These are phyloP conservation scores for Lethrus apterus DNA, from an alignment of 1,140 invertebrate genomes.

Conservation along the genomic window DNA sequence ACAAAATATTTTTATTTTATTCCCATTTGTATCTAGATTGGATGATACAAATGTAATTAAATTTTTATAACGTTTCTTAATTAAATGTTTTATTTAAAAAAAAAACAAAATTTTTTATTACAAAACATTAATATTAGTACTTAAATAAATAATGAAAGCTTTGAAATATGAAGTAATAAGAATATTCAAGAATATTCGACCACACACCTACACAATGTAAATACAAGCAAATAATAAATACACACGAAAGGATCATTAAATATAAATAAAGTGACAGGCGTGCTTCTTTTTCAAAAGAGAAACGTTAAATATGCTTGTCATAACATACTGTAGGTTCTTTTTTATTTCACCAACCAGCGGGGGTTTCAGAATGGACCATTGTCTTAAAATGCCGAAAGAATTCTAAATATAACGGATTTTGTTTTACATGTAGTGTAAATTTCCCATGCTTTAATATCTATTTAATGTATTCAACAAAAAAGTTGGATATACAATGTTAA, in stretches of 20 bases:
- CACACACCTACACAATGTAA: background rate
- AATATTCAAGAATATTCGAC: slow-evolving; percentile 10
- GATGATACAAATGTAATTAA: no score
- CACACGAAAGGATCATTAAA: background rate
- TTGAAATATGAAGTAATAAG: no score
- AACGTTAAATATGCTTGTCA: background rate
- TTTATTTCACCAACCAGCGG: slow-evolving; percentile 2
- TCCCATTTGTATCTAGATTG: no score
- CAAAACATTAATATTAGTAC: no score
- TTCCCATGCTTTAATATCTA: background rate
- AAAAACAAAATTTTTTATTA: no score
- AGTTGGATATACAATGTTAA: no score
- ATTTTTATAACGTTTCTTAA: no score
- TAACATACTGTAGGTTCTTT: background rate
- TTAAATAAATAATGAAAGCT: no score
- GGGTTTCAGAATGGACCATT: slow-evolving; percentile 1
- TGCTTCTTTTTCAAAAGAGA: background rate
- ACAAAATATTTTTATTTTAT: no score
- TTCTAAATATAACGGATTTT: slow-evolving; percentile 8
- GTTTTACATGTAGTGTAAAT: background rate
- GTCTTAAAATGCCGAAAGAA: slow-evolving; percentile 6
- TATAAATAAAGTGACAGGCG: slow-evolving; percentile 2
- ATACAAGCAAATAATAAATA: slow-evolving; percentile 4
- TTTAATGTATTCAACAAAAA: background rate
- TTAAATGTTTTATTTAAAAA: no score